A percentile compares a stretch with the other conserved stretches of the same genome.
Conservation (phyloP, 1,140 invertebrate genomes). For the Reticulitermes speratus region DNA sequence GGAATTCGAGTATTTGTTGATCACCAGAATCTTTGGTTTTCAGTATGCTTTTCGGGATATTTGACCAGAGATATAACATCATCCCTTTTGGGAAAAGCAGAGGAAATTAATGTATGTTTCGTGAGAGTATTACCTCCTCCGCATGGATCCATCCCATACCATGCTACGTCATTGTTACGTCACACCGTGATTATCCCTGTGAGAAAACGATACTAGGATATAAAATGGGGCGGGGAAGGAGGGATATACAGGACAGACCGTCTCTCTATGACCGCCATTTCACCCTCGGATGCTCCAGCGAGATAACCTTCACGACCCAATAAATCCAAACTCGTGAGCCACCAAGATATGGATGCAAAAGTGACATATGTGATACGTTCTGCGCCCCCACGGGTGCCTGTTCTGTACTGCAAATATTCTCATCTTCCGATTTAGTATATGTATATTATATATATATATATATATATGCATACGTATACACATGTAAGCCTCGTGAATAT, state of each 20-base stretch:
- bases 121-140: neutral
- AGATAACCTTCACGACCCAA: conserved; percentile 4
- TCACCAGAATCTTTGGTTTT: neutral
- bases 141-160: neutral
- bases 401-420: too few species aligned
- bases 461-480: too few species aligned
- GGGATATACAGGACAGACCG: neutral
- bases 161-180: neutral
- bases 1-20: neutral
- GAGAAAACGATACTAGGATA: conserved; percentile 8
- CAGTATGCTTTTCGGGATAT: neutral
- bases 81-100: neutral
- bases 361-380: neutral
- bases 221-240: neutral
- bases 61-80: neutral
- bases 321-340: neutral
- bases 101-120: neutral
- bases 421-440: too few species aligned
- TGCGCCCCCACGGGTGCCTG: too few species aligned
- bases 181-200: conserved; percentile 14
- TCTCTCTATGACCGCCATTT: conserved; percentile 6
- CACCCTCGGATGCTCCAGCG: conserved; percentile 10
- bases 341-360: neutral
- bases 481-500: too few species aligned
- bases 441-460: too few species aligned